Percentiles rank a stretch among this genome's conserved stretches.
Evolutionary conservation across 2,888 invertebrate genomes (phyloP).

Genomic region (Hedychridium roseum): DNA sequence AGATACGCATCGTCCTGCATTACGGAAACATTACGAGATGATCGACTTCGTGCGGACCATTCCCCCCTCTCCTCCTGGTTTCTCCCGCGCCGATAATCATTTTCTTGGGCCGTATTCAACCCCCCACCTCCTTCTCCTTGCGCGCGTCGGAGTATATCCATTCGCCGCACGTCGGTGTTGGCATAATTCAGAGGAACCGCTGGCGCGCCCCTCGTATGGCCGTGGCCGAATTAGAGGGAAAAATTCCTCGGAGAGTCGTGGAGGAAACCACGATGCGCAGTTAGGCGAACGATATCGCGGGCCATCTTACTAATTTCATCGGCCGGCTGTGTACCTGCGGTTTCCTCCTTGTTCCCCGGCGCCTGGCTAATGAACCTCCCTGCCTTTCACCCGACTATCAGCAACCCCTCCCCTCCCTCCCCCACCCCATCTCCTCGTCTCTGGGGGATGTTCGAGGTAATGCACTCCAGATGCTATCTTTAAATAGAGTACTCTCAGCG

Average conservation of each 20-base stretch:
- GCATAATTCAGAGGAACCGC: too few relatives aligned
- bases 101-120: too few relatives aligned
- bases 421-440: conserved; percentile 8
- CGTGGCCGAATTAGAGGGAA: not conserved
- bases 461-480: conserved; percentile 37
- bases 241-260: too few relatives aligned
- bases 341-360: conserved; percentile 18
- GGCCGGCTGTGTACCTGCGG: not conserved
- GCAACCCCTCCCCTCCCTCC: not conserved
- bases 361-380: conserved; percentile 30
- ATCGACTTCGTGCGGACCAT: conserved; percentile 27
- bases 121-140: not conserved
- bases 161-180: too few relatives aligned
- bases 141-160: too few relatives aligned
- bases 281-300: too few relatives aligned
- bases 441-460: conserved; percentile 29
- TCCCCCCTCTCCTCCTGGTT: conserved; percentile 1
- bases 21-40: conserved; percentile 37
- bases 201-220: too few relatives aligned
- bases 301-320: not conserved
- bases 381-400: conserved; percentile 29
- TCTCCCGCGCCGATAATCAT: too few relatives aligned
- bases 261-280: too few relatives aligned
- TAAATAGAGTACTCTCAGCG: conserved; percentile 26
- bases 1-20: conserved; percentile 35